A percentile compares a stretch with the other conserved stretches of the same genome.
phyloP scores from a whole-genome alignment of 2,888 invertebrate species.

The Calameuta pallipes region DNA sequence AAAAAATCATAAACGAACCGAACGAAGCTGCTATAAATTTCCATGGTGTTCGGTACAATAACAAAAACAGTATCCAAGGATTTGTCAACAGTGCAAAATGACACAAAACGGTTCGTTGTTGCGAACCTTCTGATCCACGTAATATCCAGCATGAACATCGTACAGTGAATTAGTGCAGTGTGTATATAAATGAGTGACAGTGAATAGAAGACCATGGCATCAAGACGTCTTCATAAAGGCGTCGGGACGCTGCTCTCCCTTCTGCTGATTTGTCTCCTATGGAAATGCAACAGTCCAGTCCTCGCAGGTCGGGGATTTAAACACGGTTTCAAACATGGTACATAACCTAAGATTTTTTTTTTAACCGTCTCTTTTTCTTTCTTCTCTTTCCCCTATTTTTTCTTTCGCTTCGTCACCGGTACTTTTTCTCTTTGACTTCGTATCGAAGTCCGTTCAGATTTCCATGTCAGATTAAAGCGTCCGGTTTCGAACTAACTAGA shows the following conservation, averaged over 20 bases:
- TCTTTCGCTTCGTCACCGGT: neutral
- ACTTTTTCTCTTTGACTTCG: neutral
- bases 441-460: neutral
- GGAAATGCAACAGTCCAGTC: conserved; percentile 13
- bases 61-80: neutral
- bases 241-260: conserved; percentile 17
- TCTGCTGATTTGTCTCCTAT: conserved; percentile 31
- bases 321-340: conserved; percentile 44
- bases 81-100: neutral
- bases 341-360: neutral
- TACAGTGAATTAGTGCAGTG: neutral
- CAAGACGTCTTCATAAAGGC: neutral
- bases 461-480: neutral
- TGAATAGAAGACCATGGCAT: neutral
- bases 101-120: neutral
- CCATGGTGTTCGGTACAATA: neutral
- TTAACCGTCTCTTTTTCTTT: neutral
- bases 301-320: conserved; percentile 46
- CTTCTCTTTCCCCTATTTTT: neutral
- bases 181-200: neutral
- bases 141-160: neutral
- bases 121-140: neutral
- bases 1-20: neutral
- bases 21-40: neutral
- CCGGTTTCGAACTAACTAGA: neutral